A percentile compares a stretch with the other conserved stretches of the same genome.
Evolutionary conservation across 30 jellyfish, hydroid and myxozoan species (phyloP).

Genomic region (Cassiopea xamachana): DNA sequence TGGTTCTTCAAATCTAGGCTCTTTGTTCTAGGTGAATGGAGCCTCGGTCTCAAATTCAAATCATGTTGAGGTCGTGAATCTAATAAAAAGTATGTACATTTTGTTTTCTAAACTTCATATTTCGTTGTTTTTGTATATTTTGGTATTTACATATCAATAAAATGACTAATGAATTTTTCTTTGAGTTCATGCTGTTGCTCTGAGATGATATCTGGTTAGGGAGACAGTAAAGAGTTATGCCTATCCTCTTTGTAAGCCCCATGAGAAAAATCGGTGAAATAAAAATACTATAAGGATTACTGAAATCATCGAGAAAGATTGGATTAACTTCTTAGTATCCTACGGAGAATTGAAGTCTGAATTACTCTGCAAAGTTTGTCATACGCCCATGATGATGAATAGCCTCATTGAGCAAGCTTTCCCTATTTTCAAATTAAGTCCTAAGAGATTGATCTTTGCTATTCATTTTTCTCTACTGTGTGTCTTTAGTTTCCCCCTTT

Average conservation of each 20-base stretch:
- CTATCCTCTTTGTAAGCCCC: neutral
- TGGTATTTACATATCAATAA: too few species aligned
- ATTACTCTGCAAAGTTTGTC: neutral
- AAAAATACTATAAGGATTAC: neutral
- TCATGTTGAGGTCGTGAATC: conserved; percentile 93
- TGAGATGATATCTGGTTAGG: neutral
- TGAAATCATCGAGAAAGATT: neutral
- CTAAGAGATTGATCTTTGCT: too few species aligned
- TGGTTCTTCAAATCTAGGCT: too few species aligned
- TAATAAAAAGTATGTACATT: conserved; percentile 78
- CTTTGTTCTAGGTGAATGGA: conserved; percentile 84
- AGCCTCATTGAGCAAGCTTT: too few species aligned
- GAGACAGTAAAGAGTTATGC: neutral
- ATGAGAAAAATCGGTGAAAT: neutral
- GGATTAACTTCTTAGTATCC: neutral
- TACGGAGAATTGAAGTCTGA: neutral
- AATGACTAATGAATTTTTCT: too few species aligned
- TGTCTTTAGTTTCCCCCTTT: too few species aligned
- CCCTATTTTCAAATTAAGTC: too few species aligned
- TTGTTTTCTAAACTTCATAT: too few species aligned
- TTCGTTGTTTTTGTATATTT: too few species aligned
- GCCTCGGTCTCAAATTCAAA: conserved; percentile 78
- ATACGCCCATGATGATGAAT: too few species aligned
- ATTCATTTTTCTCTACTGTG: too few species aligned
- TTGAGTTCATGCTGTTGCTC: neutral